Conservation (phyloP, 2,797 vertebrate species). For the Cebuella pygmaea region DNA sequence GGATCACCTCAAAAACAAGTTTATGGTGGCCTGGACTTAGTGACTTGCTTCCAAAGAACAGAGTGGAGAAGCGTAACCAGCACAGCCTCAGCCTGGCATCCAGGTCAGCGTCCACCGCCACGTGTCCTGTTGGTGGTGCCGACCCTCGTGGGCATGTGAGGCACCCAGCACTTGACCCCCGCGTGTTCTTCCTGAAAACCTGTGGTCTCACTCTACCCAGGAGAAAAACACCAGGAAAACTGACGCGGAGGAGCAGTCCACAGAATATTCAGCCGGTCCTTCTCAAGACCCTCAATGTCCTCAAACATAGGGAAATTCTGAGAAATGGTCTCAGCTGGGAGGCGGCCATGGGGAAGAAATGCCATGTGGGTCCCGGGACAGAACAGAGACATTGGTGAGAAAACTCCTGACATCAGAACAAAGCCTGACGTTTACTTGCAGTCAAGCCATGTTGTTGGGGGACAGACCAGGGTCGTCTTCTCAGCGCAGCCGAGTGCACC, state of each 20-base stretch:
- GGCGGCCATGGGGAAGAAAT: background rate
- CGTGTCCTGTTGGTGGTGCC: rapidly evolving
- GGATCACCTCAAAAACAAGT: too few relatives aligned
- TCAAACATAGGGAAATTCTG: background rate
- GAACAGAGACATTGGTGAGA: too few relatives aligned
- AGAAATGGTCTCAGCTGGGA: too few relatives aligned
- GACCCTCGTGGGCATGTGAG: rapidly evolving
- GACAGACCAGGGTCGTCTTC: too few relatives aligned
- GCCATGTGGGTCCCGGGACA: background rate
- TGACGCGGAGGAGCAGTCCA: background rate
- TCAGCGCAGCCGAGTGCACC: rapidly evolving
- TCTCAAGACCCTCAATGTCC: background rate
- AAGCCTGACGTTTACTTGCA: rapidly evolving
- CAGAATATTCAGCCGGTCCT: background rate
- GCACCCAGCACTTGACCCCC: background rate
- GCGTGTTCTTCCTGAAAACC: background rate
- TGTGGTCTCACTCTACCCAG: background rate
- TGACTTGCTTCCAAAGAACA: too few relatives aligned
- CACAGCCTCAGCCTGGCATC: too few relatives aligned
- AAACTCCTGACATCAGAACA: background rate
- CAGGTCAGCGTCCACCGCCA: too few relatives aligned
- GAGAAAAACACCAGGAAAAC: background rate
- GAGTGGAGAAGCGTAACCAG: too few relatives aligned
- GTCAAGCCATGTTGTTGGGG: rapidly evolving
- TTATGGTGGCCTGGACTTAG: too few relatives aligned